phyloP scores from a whole-genome alignment of 2,888 invertebrate species.

The Zootermopsis nevadensis region DNA sequence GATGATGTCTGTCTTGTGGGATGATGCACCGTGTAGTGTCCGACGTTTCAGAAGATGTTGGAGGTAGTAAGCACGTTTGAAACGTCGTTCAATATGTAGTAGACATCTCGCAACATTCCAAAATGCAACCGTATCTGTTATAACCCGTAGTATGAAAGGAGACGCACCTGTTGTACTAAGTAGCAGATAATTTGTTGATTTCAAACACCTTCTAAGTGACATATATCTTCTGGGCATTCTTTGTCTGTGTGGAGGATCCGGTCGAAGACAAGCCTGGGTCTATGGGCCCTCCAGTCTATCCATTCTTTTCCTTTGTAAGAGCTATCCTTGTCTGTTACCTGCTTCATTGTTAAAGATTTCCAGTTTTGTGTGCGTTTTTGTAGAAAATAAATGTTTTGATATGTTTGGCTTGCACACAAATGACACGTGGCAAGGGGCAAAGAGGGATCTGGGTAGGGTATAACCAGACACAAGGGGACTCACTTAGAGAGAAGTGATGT shows the following conservation, averaged over 20 bases:
- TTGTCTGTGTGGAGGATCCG: slow-evolving; percentile 6
- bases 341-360: slow-evolving; percentile 14
- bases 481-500: not conserved
- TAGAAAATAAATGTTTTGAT: slow-evolving; percentile 20
- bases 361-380: slow-evolving; percentile 23
- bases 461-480: not conserved
- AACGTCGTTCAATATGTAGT: no score
- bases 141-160: not conserved
- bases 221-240: slow-evolving; percentile 20
- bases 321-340: not conserved
- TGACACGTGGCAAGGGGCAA: not conserved
- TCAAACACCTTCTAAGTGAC: slow-evolving; percentile 14
- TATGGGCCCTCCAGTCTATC: not conserved
- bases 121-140: no score
- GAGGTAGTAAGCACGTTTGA: no score
- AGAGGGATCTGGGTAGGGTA: not conserved
- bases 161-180: not conserved
- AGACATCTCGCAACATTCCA: no score
- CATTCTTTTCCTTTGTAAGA: not conserved
- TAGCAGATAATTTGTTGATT: slow-evolving; percentile 2
- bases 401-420: not conserved
- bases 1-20: no score
- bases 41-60: no score
- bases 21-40: no score
- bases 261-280: not conserved